phyloP scores from a whole-genome alignment of 2,888 invertebrate species.

The Trichacis sp. region DNA sequence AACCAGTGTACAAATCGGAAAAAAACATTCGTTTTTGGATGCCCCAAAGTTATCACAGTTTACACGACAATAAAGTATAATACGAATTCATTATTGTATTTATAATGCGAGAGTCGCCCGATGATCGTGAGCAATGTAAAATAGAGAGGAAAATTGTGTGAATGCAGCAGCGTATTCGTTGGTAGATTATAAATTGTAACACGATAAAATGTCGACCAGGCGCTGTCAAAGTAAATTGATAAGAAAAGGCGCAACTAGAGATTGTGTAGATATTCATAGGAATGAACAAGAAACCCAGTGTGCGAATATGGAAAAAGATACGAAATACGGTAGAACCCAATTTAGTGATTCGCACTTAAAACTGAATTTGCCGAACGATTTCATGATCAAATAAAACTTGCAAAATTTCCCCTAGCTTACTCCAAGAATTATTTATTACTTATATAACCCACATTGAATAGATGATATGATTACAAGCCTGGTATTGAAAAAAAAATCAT shows the following conservation, averaged over 20 bases:
- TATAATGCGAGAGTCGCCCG: conserved; percentile 58
- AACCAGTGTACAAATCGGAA: background rate
- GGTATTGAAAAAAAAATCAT: no score
- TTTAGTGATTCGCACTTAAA: conserved; percentile 44
- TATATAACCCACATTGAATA: no score
- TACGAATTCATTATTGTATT: conserved; percentile 67
- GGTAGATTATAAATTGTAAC: conserved; percentile 13
- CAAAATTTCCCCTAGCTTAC: conserved; percentile 55
- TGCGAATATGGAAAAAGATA: conserved; percentile 20
- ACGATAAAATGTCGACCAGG: background rate
- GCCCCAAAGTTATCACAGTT: conserved; percentile 57
- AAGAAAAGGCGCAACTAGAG: conserved; percentile 21
- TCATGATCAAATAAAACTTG: conserved; percentile 49
- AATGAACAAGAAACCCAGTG: conserved; percentile 32
- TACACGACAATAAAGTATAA: conserved; percentile 69
- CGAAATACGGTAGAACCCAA: conserved; percentile 30
- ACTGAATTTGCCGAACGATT: conserved; percentile 45
- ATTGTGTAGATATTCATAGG: conserved; percentile 30
- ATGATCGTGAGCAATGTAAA: conserved; percentile 46
- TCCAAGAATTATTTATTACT: no score
- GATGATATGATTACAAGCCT: no score
- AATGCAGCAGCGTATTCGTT: conserved; percentile 26
- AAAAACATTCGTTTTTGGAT: conserved; percentile 21
- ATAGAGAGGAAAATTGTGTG: conserved; percentile 23
- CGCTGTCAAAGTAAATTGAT: no score